phyloP scores from a whole-genome alignment of 2,113 vertebrate species.

The Taxidea taxus region DNA sequence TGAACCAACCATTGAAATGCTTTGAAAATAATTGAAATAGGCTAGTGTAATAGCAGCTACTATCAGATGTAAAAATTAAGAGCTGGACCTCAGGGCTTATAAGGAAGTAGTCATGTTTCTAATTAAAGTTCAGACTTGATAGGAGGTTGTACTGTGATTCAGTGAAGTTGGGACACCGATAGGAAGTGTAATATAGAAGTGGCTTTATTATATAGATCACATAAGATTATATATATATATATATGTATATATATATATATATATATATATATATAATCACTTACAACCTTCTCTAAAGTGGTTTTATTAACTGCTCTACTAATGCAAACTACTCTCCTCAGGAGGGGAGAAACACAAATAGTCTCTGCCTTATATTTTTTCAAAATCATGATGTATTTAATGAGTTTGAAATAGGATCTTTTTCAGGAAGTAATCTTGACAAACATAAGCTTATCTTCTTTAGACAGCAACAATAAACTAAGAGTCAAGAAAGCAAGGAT shows the following conservation, averaged over 20 bases:
- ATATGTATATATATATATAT: too few relatives aligned
- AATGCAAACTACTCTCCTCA: constrained; percentile 47
- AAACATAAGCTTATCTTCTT: constrained; percentile 61
- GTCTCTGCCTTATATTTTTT: constrained; percentile 43
- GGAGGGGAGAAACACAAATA: background rate
- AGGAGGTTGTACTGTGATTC: constrained; percentile 37
- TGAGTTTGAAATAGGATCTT: constrained; percentile 51
- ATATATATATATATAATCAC: background rate
- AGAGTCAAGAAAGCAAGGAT: background rate
- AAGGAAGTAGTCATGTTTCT: constrained; percentile 47
- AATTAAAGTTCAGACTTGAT: constrained; percentile 62
- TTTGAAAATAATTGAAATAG: constrained; percentile 10
- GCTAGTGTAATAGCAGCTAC: background rate
- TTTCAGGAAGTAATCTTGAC: constrained; percentile 61
- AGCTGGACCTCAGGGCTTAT: background rate
- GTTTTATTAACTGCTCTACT: constrained; percentile 27
- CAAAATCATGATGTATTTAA: constrained; percentile 58
- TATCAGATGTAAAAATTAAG: constrained; percentile 26
- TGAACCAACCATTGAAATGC: background rate
- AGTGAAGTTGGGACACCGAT: constrained; percentile 41
- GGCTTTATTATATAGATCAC: constrained; percentile 48
- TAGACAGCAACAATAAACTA: constrained; percentile 68
- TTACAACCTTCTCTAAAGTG: constrained; percentile 10
- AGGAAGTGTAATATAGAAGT: constrained; percentile 54
- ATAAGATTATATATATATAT: background rate